phyloP scores from a whole-genome alignment of 2,797 vertebrate species.

The Hypotaenidia philippensis region DNA sequence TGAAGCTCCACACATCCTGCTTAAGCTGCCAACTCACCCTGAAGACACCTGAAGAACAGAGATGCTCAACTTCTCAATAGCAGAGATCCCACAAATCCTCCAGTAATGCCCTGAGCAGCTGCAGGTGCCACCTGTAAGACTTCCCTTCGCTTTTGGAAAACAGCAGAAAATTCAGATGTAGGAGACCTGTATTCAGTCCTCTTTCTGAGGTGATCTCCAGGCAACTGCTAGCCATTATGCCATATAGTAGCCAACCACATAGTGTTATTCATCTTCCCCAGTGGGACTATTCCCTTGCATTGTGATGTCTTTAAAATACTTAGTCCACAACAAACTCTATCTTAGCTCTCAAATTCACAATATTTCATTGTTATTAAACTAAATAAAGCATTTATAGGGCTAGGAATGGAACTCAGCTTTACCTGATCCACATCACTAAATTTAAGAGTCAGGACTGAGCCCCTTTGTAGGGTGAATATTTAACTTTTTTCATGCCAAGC shows the following conservation, averaged over 20 bases:
- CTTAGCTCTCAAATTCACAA: not conserved
- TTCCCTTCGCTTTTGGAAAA: rapidly evolving
- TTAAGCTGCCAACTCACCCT: not conserved
- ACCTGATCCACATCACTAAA: not conserved
- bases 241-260: rapidly evolving
- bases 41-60: not conserved
- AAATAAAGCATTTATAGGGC: not conserved
- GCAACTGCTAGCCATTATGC: not conserved
- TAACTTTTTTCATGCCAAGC: not conserved
- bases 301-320: not conserved
- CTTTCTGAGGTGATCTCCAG: not conserved
- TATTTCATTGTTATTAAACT: not conserved
- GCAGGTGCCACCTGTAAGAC: not conserved
- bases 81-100: not conserved
- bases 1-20: not conserved
- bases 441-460: not conserved
- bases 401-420: not conserved
- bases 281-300: not conserved
- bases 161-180: not conserved
- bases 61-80: not conserved
- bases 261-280: not conserved
- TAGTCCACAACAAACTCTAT: not conserved
- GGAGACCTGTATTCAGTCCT: not conserved
- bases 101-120: not conserved
- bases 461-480: not conserved